Base-by-base conservation (phyloP, 2,888 invertebrate genomes). In the Caenorhabditis virilis region DNA sequence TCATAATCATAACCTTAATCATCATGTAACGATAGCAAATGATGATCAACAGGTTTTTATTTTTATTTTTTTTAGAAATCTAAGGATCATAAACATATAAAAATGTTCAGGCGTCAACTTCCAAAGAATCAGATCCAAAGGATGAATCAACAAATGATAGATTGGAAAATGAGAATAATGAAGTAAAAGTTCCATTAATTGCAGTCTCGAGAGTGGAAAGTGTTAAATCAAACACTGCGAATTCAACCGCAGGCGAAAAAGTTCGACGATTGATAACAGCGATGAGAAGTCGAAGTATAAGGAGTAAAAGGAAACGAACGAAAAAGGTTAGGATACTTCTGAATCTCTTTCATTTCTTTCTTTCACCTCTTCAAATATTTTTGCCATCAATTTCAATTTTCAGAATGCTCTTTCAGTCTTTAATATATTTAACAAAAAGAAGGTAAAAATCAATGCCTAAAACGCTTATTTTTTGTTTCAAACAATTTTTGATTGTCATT, bases 171-270 rank as follows among this genome's bases (percentile, higher is more conserved):
- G 30, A 27, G 13, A n/a, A 30, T 15, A 3, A 25, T n/a, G 6
- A 36, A 13, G 49, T 62, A 11, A 50, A 70, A 63, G 72, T 74
- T 0, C 76, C 76, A 0, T 35, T 72, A 30, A 76, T 76, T 46
- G 76, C 73, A 30, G 76, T 76, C 5, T 71, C 71, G 2, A 59
- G 73, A 26, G 73, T 70, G 35, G 74, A 71, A 51, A 66, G 61
- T 49, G 63, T 68, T 25, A 61, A 67, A 61, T 49, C 49, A 13
- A n/a, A n/a, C n/a, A n/a, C n/a, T n/a, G n/a, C n/a, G n/a, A n/a
- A n/a, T n/a, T n/a, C n/a, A n/a, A 55, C 62, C 16, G 56, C 58
- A 9, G 66, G 62, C 16, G 70, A 67, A 23, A 59, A 72, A 38
- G 69, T 76, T 22, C 59, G 73, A 13, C 58, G 70, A 11, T 43